Base-by-base conservation (phyloP, 2,888 invertebrate genomes). In the Idaea biselata region DNA sequence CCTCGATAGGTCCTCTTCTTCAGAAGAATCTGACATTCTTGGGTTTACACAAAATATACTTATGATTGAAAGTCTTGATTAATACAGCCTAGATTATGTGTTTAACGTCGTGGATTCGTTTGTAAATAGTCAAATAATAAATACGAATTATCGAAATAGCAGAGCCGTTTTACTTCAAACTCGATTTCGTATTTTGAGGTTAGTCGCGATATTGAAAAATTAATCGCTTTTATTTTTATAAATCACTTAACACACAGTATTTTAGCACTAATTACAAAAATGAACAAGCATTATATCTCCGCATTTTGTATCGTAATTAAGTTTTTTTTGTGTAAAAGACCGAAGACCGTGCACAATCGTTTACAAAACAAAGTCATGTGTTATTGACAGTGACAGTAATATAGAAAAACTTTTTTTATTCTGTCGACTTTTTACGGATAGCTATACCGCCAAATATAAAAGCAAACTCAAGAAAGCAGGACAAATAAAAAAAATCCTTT, bases 11-110 rank as follows among this genome's bases (percentile, higher is more conserved):
- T 92, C 92, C 76, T 91, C 91, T 7, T 90, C 91, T 67, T 87
- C 87, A n/a, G 92, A 91, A 25, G 91, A 88, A 75, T 91, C 91
- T 1, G 93, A 89, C 87, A 94, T 94, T 73, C 16, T 72, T 54
- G n/a, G 11, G 32, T 32, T 32, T 32, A 32, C 11, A 8, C 32
- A 32, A 7, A 32, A 32, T 7, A 7, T 32, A 32, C 1, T 6
- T 32, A 2, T 8, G 6, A 8, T 4, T 11, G 6, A 32, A 32
- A 32, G 11, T 32, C 7, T 32, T 32, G 32, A 32, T 44, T 44
- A 44, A 14, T 44, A 14, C 11, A 11, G 44, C 14, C 44, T 33
- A 33, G 33, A 11, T n/a, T 33, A 33, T 33, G 33, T 33, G 2
- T 33, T 7, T 33, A 33, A n/a, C n/a, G n/a, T n/a, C 7, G 33